Evolutionary conservation across 2,113 vertebrate genomes (phyloP).

Genomic region (Ictidomys tridecemlineatus): DNA sequence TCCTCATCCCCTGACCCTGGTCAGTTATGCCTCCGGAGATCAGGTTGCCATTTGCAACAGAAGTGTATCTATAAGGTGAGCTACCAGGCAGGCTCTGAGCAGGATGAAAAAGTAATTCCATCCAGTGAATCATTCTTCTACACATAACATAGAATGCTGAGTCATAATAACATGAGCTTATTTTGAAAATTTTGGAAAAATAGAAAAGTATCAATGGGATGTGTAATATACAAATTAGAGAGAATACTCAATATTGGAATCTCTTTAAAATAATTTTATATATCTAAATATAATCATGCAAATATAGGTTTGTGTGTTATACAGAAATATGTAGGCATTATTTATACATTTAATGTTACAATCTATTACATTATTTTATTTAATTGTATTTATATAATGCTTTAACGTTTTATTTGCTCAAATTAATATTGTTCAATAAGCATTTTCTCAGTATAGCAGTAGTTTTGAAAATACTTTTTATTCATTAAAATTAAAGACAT

Average conservation of each 20-base stretch:
- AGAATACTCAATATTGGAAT: background rate
- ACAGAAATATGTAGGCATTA: background rate
- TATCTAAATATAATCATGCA: background rate
- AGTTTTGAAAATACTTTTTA: background rate
- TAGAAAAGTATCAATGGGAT: background rate
- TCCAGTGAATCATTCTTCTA: background rate
- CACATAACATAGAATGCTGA: background rate
- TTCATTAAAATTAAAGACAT: conserved; percentile 25
- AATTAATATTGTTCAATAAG: background rate
- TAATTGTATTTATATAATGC: background rate
- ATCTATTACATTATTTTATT: background rate
- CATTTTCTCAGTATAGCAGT: conserved; percentile 1
- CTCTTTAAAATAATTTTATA: background rate
- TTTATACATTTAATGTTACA: background rate
- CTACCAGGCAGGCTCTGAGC: background rate
- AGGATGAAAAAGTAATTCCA: background rate
- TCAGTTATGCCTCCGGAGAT: background rate
- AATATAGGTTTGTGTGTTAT: background rate
- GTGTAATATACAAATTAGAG: background rate
- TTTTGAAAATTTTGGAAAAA: background rate
- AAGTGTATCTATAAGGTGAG: background rate
- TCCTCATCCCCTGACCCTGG: background rate
- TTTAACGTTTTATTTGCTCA: background rate
- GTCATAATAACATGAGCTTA: background rate
- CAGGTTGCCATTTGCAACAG: background rate